Base-by-base conservation (phyloP, 2,888 invertebrate genomes). In the Nezara viridula region DNA sequence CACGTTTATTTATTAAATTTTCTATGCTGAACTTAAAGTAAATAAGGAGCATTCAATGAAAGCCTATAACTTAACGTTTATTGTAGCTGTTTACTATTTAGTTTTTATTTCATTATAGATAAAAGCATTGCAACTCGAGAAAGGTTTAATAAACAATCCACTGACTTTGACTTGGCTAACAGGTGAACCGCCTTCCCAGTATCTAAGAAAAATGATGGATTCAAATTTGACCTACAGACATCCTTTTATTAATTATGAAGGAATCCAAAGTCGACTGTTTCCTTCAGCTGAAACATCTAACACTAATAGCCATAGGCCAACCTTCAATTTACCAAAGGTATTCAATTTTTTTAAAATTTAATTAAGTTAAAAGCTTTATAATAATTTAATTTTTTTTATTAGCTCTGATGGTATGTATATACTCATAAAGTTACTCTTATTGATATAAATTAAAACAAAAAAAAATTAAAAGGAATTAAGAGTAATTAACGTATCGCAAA, bases 151-250 rank as follows among this genome's bases (percentile, higher is more conserved):
- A 66, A 93, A 94, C 21, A 97, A 97, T 93, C 96, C 97, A 1
- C 92, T 98, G 73, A 95, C 94, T 91, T 93, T 98, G 44, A 94
- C 95, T 92, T 97, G 96, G 95, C 92, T 98, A 0, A 95, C 95
- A 93, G 92, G 91, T 91, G 92, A 94, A 89, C 92, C 94, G n/a
- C 93, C 92, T 1, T 49, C 44, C 21, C 88, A 44, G 6, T 37
- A 12, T 5, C 24, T 6, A 37, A 40, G 55, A 14, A 86, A 21
- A 47, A 40, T 52, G 50, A 27, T 55, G 55, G 86, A 86, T 27
- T 32, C 50, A 37, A 52, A 50, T 47, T 44, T 81, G 81, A 47
- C 44, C 6, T 81, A 44, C 81, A 24, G 81, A n/a, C 44, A 81
- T 9, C n/a, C 40, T 1, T 44, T n/a, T 9, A 14, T 16, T 47